Conservation (phyloP, 2,113 vertebrate genomes). For the Saccopteryx bilineata region DNA sequence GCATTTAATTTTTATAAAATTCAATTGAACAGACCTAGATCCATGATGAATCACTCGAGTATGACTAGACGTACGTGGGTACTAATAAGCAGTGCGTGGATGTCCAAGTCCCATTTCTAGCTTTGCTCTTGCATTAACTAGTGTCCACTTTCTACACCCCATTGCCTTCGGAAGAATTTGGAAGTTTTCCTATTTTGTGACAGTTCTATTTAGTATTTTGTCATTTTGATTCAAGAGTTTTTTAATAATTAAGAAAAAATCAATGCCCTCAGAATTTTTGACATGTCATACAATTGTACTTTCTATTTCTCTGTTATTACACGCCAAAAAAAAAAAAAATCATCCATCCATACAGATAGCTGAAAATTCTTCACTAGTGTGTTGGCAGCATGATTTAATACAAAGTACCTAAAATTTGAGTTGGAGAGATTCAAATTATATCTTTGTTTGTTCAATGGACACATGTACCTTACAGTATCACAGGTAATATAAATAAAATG, state of each 20-base stretch:
- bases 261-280: conserved; percentile 28
- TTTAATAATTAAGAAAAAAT: conserved; percentile 43
- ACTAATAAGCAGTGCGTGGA: neutral
- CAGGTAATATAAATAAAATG: neutral
- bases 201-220: conserved; percentile 52
- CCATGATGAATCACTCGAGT: conserved; percentile 67
- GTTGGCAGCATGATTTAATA: neutral
- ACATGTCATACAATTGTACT: neutral
- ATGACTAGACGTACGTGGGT: conserved; percentile 48
- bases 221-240: conserved; percentile 58
- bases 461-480: neutral
- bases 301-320: conserved; percentile 1
- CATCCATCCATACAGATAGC: neutral
- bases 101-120: conserved; percentile 20
- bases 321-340: neutral
- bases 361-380: neutral
- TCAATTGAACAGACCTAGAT: conserved; percentile 72
- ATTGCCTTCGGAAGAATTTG: neutral
- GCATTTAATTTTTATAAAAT: conserved; percentile 76
- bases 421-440: neutral
- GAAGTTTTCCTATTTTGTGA: neutral
- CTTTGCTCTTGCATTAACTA: neutral
- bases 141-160: neutral
- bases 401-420: neutral
- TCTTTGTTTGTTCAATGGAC: neutral